Evolutionary conservation across 2,888 invertebrate genomes (phyloP).

Genomic region (Pachydiplax longipennis): DNA sequence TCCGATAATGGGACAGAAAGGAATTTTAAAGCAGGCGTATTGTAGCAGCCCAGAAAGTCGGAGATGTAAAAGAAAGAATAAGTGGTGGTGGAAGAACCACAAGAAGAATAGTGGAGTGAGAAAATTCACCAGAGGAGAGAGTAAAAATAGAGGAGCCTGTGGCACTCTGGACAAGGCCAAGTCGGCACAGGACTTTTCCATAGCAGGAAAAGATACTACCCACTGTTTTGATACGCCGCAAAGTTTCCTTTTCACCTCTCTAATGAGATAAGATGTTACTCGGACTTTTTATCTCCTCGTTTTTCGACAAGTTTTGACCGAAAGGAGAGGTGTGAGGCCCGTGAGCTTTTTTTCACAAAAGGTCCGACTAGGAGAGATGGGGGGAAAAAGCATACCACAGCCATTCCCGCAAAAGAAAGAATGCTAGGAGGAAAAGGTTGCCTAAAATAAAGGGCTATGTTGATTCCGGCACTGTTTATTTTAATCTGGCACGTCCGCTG

Average conservation of each 20-base stretch:
- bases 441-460: background rate
- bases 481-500: background rate
- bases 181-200: background rate
- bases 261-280: conserved; percentile 28
- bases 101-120: background rate
- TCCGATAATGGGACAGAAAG: background rate
- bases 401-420: no score
- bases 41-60: no score
- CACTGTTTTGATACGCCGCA: background rate
- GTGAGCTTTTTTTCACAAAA: no score
- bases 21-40: background rate
- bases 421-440: no score
- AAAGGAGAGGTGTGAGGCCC: background rate
- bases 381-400: no score
- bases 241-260: background rate
- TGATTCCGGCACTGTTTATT: background rate
- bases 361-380: no score
- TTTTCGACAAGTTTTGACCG: background rate
- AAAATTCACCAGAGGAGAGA: background rate
- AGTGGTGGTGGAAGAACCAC: background rate
- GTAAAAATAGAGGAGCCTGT: background rate
- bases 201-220: background rate
- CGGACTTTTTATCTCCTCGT: background rate
- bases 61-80: background rate
- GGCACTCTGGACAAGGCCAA: background rate